Evolutionary conservation across 1,140 invertebrate species (phyloP).

Genomic region (Acromyrmex echinatior): DNA sequence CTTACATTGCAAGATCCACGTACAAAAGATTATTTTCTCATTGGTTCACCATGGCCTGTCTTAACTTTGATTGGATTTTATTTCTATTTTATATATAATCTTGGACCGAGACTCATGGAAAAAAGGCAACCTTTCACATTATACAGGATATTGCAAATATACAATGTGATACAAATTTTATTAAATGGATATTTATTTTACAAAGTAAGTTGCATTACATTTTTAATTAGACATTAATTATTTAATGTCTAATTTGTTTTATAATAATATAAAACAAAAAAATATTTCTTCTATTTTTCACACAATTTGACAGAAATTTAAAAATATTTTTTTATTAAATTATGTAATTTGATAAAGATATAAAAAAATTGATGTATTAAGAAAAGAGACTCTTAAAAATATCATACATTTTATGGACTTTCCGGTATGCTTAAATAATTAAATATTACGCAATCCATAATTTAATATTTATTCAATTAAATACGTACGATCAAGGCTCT

Average conservation of each 20-base stretch:
- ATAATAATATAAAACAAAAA: neutral
- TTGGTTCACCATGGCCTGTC: conserved; percentile 88
- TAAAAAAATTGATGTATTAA: neutral
- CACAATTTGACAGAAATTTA: neutral
- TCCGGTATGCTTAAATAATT: neutral
- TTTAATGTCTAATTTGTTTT: neutral
- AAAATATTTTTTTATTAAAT: neutral
- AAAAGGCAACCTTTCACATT: conserved; percentile 91
- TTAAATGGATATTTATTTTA: conserved; percentile 89
- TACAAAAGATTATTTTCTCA: conserved; percentile 89
- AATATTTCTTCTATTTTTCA: neutral
- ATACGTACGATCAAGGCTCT: neutral
- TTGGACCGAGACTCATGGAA: conserved; percentile 92
- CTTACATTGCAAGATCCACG: conserved; percentile 87
- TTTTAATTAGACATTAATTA: conserved; percentile 13
- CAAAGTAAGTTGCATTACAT: conserved; percentile 86
- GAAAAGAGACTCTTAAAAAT: neutral
- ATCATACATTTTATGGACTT: neutral
- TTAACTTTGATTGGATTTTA: conserved; percentile 89
- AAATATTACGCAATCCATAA: neutral
- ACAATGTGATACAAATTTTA: conserved; percentile 92
- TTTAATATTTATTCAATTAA: neutral
- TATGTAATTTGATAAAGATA: neutral
- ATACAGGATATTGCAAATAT: conserved; percentile 90
- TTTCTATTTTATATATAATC: conserved; percentile 88